Base-by-base conservation (phyloP, 2,113 vertebrate species). In the Odontesthes bonariensis region DNA sequence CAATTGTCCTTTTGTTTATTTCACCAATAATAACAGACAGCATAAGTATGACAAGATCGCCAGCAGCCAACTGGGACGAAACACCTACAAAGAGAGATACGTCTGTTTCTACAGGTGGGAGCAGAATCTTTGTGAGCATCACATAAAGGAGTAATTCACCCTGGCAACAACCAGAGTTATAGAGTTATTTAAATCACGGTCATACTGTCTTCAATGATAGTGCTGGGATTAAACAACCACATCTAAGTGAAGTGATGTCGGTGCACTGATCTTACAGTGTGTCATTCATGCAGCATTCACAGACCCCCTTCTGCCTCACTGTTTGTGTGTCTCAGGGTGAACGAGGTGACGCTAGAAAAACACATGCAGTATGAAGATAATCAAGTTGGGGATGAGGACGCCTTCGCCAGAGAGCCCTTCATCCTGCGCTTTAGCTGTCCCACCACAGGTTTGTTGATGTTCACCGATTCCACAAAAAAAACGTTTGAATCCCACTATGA, bases 81-180 rank as follows among this genome's bases (percentile, higher is more conserved):
- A 46, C 27, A 76, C 57, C 33, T 91, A 93, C 70, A 93, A 89
- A 65, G 91, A 93, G 60, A 70, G 88, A 67, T 92, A 83, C 17
- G 86, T 91, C 12, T 93, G 86, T 60, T 84, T 93, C 69, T 93
- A 87, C 83, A 84, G 91, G 92, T 93, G 8, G 32, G 51, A 31
- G 27, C 5, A 13, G 27, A 6, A 44, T 63, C 58, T 55, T 17
- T 51, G 0, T 0, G 10, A 55, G 19, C 46, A 17, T 49, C 19
- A 49, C 42, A 44, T 19, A 31, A 35, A 53, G 56, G 8, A 19
- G 8, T 19, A 1, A 0, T 38, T 44, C 3, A 27, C 38, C 17
- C 13, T 9, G 1, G 9, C 38, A 61, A 16, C 22, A 40, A 7
- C 11, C 6, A 14, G 2, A n/a, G n/a, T n/a, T n/a, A n/a, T n/a